phyloP scores from a whole-genome alignment of 2,888 invertebrate genomes.

The Branchellion lobata region DNA sequence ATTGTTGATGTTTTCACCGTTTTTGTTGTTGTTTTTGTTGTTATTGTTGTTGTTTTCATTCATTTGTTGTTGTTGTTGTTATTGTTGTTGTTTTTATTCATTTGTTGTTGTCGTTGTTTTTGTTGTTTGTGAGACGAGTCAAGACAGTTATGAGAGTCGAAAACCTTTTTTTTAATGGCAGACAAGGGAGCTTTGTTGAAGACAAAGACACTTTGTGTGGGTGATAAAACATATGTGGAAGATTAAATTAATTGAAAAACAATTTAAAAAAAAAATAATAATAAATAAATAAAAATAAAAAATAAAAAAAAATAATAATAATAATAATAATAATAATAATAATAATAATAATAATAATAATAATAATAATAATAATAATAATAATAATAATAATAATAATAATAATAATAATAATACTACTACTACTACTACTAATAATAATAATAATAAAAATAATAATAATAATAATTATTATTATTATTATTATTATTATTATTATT shows the following conservation, averaged over 20 bases:
- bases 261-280: not conserved
- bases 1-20: too few relatives aligned
- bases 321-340: not conserved
- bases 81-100: too few relatives aligned
- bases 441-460: not conserved
- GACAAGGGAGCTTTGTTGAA: not conserved
- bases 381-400: not conserved
- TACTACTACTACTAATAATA: not conserved
- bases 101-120: too few relatives aligned
- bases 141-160: too few relatives aligned
- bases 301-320: not conserved
- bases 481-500: not conserved
- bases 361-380: not conserved
- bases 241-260: not conserved
- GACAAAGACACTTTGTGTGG: not conserved
- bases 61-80: too few relatives aligned
- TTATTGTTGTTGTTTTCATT: too few relatives aligned
- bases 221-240: not conserved
- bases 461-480: not conserved
- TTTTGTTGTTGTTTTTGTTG: too few relatives aligned
- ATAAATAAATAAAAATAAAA: too few relatives aligned
- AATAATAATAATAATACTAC: not conserved
- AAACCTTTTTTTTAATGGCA: too few relatives aligned
- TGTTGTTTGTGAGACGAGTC: too few relatives aligned
- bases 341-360: not conserved